Percentiles rank a stretch among this genome's conserved stretches.
Evolutionary conservation across 2,888 invertebrate genomes (phyloP).

Genomic region (Orthonevra nobilis): DNA sequence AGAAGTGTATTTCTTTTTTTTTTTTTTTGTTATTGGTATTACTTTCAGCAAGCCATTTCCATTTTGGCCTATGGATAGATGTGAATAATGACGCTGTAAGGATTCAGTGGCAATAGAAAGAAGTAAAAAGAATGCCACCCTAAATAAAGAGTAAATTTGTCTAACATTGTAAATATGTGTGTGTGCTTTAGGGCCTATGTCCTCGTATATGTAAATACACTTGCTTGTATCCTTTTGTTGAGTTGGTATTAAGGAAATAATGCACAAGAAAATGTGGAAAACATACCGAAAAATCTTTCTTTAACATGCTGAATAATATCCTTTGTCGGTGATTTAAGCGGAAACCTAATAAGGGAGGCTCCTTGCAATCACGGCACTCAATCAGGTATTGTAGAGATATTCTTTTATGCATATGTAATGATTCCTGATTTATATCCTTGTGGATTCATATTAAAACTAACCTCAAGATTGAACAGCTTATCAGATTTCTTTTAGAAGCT

Average conservation of each 20-base stretch:
- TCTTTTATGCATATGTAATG: too few species aligned
- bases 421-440: too few species aligned
- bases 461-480: too few species aligned
- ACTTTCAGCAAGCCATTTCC: slow-evolving; percentile 26
- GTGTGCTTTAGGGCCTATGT: too few species aligned
- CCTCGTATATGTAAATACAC: too few species aligned
- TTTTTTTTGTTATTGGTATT: neutral
- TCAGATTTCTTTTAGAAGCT: too few species aligned
- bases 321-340: too few species aligned
- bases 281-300: too few species aligned
- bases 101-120: slow-evolving; percentile 20
- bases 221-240: slow-evolving; percentile 30
- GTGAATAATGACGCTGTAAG: slow-evolving; percentile 32
- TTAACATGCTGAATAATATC: neutral
- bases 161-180: slow-evolving; percentile 8
- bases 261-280: slow-evolving; percentile 1
- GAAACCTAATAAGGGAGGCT: too few species aligned
- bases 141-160: neutral
- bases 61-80: slow-evolving; percentile 24
- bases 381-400: too few species aligned
- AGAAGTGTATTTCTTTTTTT: neutral
- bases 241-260: slow-evolving; percentile 11
- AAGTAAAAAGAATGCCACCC: slow-evolving; percentile 8
- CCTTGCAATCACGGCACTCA: too few species aligned
- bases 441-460: too few species aligned